Evolutionary conservation across 2,888 invertebrate genomes (phyloP), one percentile per base, ranked within the genome.

Genomic region (Marronus borbonicus): DNA sequence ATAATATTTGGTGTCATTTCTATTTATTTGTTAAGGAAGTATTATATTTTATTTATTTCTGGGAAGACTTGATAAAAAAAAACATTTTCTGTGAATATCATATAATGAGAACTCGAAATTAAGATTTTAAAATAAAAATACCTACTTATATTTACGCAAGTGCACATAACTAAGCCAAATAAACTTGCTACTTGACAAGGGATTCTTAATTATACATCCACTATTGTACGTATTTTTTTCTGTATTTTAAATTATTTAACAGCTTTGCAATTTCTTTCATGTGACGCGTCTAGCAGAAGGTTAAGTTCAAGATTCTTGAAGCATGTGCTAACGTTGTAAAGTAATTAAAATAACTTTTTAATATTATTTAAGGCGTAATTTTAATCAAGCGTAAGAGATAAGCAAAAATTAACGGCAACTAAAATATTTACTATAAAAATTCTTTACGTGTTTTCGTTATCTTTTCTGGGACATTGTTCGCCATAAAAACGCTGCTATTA

Each of bases 361-460:
- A 70, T 70, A 55, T 36, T 31, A 70, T 55, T 55, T 55, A 70
- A 70, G 14, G 58, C 70, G 70, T 55, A 69, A 69, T 69, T 50
- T 28, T 69, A 31, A 52, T 28, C 8, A 4, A 52, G 65, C 44
- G 44, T 50, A 69, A 10, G 28, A 69, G 69, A 69, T 52, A 69
- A 69, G 64, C 7, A 44, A 36, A 17, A 31, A 4, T 55, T 58
- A 31, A 55, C 36, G 36, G 55, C 70, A 58, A 70, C 5, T 17
- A 36, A 52, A 70, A 70, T 70, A 58, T 55, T 70, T 55, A 49
- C 52, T 52, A 28, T 70, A 39, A 55, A 31, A 55, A 70, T 70
- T 70, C 55, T 39, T 70, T 39, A 39, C 31, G 58, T 70, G 36
- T 36, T 70, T 70, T 36, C 20, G 55, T 58, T 70, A 70, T 70